Evolutionary conservation across 2,113 vertebrate genomes (phyloP).

Genomic region (Calidris pugnax): DNA sequence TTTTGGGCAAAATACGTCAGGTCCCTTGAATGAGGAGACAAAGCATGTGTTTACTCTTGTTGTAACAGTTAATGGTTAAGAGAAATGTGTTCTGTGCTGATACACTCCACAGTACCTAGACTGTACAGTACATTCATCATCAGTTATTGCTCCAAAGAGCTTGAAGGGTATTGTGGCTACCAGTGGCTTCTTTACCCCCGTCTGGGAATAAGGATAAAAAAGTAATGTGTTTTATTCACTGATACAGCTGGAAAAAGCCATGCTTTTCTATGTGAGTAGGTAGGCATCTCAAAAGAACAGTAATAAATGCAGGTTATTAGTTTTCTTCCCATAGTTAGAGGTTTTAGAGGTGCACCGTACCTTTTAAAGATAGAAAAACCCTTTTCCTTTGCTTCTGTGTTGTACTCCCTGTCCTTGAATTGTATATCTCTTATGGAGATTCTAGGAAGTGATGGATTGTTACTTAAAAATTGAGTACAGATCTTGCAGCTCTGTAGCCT

Average conservation of each 20-base stretch:
- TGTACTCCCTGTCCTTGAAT: background rate
- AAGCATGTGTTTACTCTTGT: background rate
- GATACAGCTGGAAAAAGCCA: background rate
- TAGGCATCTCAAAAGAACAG: background rate
- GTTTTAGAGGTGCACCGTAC: background rate
- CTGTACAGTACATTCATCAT: background rate
- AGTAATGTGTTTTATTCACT: background rate
- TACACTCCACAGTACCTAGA: background rate
- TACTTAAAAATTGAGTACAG: background rate
- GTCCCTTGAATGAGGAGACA: background rate
- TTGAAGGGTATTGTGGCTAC: background rate
- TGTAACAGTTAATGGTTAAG: background rate
- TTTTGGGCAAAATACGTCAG: background rate
- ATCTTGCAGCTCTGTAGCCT: background rate
- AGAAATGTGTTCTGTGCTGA: background rate
- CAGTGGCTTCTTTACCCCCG: background rate
- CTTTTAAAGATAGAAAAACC: background rate
- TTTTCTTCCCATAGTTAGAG: background rate
- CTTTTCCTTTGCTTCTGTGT: background rate
- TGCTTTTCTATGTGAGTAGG: background rate
- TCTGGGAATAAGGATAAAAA: background rate
- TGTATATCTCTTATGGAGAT: background rate
- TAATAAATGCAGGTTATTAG: background rate
- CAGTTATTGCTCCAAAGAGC: background rate
- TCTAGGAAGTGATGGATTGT: background rate